Evolutionary conservation across 2,113 vertebrate species (phyloP).

Genomic region (Hemiscyllium ocellatum): DNA sequence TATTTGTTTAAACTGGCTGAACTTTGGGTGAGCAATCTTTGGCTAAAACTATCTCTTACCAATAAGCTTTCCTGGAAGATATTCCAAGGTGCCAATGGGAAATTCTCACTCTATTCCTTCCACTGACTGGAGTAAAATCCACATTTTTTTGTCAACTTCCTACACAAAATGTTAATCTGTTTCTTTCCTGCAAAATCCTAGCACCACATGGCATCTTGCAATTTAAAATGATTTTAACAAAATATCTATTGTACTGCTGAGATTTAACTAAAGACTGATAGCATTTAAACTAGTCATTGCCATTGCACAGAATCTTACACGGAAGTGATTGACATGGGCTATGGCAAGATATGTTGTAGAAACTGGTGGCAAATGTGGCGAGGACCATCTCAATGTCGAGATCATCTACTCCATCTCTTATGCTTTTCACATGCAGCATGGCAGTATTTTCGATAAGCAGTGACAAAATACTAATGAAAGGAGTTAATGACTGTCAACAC

Average conservation of each 20-base stretch:
- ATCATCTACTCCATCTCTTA: too few relatives aligned
- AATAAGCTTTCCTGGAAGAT: background rate
- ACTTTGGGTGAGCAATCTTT: background rate
- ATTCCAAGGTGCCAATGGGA: background rate
- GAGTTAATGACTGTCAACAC: too few relatives aligned
- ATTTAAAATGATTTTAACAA: background rate
- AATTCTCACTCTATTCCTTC: background rate
- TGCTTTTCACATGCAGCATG: too few relatives aligned
- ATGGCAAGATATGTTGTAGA: too few relatives aligned
- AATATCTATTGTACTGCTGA: background rate
- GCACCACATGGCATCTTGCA: background rate
- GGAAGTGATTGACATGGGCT: too few relatives aligned
- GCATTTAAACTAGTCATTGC: background rate
- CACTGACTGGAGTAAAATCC: background rate
- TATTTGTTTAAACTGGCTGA: background rate
- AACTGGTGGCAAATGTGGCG: too few relatives aligned
- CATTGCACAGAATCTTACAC: too few relatives aligned
- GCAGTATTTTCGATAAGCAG: too few relatives aligned
- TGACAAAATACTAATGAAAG: too few relatives aligned
- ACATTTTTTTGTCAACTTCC: background rate
- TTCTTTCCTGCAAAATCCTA: background rate
- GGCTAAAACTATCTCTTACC: background rate
- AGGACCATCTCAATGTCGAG: too few relatives aligned
- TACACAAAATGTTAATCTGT: background rate
- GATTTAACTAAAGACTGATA: background rate